These are phyloP conservation scores for Drosophila pandora DNA, from an alignment of 1,140 invertebrate genomes.

Conservation along the genomic window DNA sequence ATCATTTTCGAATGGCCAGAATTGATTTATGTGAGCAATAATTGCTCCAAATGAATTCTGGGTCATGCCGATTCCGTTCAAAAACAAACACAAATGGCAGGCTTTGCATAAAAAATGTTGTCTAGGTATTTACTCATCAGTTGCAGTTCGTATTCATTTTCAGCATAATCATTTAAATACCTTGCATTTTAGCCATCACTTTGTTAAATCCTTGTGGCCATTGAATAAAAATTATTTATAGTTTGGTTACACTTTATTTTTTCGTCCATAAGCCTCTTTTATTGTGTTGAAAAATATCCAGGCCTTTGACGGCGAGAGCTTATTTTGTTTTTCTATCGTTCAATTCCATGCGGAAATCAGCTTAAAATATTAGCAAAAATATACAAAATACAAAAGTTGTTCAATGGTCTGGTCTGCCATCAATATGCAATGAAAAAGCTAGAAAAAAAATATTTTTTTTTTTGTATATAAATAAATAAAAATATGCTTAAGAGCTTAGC, in stretches of 20 bases:
- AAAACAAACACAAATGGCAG: slow-evolving; percentile 8
- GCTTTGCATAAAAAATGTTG: slow-evolving; percentile 1
- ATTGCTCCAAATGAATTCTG: slow-evolving; percentile 61
- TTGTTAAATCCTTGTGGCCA: slow-evolving; percentile 39
- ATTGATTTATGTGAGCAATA: slow-evolving; percentile 64
- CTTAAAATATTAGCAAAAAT: slow-evolving; percentile 72
- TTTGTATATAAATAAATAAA: slow-evolving; percentile 67
- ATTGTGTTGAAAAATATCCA: slow-evolving; percentile 14
- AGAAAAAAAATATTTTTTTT: slow-evolving; percentile 21
- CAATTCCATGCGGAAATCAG: slow-evolving; percentile 73
- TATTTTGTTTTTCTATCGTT: slow-evolving; percentile 69
- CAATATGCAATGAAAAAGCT: slow-evolving; percentile 46
- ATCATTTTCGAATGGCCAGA: slow-evolving; percentile 52
- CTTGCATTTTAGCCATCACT: slow-evolving; percentile 33
- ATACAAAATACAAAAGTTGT: slow-evolving; percentile 22
- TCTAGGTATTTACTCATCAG: slow-evolving; percentile 24
- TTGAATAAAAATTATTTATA: slow-evolving; percentile 39
- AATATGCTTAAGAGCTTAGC: slow-evolving; percentile 72
- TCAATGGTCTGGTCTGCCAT: slow-evolving; percentile 41
- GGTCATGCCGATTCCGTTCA: slow-evolving; percentile 11
- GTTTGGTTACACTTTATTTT: slow-evolving; percentile 27
- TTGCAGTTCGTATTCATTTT: slow-evolving; percentile 29
- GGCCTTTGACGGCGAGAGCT: slow-evolving; percentile 29
- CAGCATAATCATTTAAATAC: slow-evolving; percentile 20
- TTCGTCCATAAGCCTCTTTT: slow-evolving; percentile 21